phyloP scores from a whole-genome alignment of 2,113 vertebrate species.

The Bucco capensis region DNA sequence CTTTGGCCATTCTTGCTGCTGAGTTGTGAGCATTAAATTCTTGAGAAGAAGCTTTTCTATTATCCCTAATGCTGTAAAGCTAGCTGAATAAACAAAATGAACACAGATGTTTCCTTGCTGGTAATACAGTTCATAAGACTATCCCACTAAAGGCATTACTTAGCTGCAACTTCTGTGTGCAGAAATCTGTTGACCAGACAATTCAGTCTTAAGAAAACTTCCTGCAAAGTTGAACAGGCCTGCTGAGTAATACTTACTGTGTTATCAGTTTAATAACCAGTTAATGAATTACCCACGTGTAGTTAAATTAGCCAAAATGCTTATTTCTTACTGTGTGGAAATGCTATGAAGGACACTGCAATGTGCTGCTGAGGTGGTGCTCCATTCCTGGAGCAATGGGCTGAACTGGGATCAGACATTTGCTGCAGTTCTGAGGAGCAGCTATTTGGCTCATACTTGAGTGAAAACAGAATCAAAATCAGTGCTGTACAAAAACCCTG shows the following conservation, averaged over 20 bases:
- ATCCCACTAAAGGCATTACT: background rate
- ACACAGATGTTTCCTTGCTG: constrained; percentile 52
- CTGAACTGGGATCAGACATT: background rate
- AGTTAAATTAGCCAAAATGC: background rate
- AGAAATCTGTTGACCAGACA: background rate
- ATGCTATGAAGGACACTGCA: background rate
- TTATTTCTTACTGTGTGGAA: background rate
- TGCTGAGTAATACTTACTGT: background rate
- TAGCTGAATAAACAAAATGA: constrained; percentile 46
- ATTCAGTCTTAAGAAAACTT: background rate
- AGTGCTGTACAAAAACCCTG: background rate
- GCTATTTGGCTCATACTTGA: background rate
- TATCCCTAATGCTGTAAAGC: constrained; percentile 24
- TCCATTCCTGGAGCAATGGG: background rate
- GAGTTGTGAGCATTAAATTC: background rate
- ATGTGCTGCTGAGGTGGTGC: background rate
- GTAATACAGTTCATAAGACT: constrained; percentile 1
- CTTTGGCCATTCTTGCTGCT: constrained; percentile 15
- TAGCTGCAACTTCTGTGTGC: background rate
- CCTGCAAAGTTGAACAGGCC: background rate
- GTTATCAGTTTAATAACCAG: background rate
- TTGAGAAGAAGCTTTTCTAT: constrained; percentile 28
- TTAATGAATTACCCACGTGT: background rate
- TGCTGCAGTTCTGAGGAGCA: background rate
- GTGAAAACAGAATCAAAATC: background rate